Percentiles rank a stretch among this genome's conserved stretches.
These are phyloP conservation scores for Menura novaehollandiae DNA, from an alignment of 2,113 vertebrate species.

Conservation along the genomic window DNA sequence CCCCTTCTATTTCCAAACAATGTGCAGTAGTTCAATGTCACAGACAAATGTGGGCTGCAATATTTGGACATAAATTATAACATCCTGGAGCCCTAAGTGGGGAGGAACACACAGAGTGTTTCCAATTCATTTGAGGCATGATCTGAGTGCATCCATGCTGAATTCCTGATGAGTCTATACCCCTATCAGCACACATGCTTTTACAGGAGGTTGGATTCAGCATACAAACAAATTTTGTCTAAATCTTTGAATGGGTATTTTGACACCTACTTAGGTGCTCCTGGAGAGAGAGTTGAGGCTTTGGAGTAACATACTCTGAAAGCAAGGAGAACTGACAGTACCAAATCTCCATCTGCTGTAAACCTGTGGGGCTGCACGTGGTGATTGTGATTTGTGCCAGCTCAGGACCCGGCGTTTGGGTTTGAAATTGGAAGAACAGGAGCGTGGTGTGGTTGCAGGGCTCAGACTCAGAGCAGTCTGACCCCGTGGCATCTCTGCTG, in stretches of 20 bases:
- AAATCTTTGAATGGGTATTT: neutral
- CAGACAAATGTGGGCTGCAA: constrained; percentile 23
- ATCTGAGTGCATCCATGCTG: neutral
- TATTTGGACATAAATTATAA: constrained; percentile 25
- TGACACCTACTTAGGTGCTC: neutral
- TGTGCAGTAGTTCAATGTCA: constrained; percentile 45
- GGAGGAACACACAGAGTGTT: neutral
- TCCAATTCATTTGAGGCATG: neutral
- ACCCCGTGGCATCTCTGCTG: neutral
- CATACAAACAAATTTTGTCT: neutral
- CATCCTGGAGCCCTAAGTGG: neutral
- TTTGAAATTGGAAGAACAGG: neutral
- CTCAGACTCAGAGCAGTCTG: neutral
- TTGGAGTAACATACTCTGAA: neutral
- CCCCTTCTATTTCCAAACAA: constrained; percentile 48
- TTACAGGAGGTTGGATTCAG: neutral
- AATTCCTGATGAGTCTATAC: neutral
- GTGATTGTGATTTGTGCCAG: neutral
- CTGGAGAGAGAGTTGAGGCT: neutral
- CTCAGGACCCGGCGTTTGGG: neutral
- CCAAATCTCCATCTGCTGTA: neutral
- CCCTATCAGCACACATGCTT: neutral
- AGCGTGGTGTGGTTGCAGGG: neutral
- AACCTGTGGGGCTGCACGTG: accelerated
- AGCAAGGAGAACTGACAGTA: neutral